phyloP scores from a whole-genome alignment of 2,113 vertebrate species.

The Thalassoma bifasciatum region DNA sequence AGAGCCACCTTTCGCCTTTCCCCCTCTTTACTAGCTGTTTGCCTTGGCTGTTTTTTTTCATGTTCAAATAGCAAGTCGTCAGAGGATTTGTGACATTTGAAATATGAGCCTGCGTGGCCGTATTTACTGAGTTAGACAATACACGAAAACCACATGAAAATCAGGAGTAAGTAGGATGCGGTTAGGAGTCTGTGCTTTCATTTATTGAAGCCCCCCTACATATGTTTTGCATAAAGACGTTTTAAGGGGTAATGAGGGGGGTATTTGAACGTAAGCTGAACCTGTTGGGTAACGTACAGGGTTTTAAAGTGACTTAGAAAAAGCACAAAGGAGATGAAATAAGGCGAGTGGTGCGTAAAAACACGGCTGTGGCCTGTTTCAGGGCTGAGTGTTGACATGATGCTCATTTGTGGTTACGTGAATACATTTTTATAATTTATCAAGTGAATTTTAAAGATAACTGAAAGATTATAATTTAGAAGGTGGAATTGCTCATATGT shows the following conservation, averaged over 20 bases:
- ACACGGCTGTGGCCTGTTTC: background rate
- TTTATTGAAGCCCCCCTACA: conserved; percentile 84
- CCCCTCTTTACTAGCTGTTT: conserved; percentile 44
- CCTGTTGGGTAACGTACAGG: conserved; percentile 64
- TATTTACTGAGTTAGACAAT: conserved; percentile 84
- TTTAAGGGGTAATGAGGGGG: conserved; percentile 78
- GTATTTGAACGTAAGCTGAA: conserved; percentile 78
- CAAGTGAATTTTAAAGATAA: background rate
- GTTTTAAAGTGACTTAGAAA: conserved; percentile 50
- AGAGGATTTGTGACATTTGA: conserved; percentile 75
- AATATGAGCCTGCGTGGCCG: conserved; percentile 67
- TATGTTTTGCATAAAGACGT: conserved; percentile 87
- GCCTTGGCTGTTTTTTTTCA: conserved; percentile 67
- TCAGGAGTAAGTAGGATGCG: conserved; percentile 84
- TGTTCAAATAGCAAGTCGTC: conserved; percentile 71
- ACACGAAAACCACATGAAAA: conserved; percentile 86
- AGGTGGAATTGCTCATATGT: background rate
- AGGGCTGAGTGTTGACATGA: conserved; percentile 25
- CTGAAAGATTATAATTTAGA: no score
- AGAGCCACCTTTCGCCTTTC: conserved; percentile 18
- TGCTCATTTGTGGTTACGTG: conserved; percentile 35
- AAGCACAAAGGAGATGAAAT: conserved; percentile 29
- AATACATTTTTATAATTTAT: conserved; percentile 26
- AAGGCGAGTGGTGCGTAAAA: conserved; percentile 36
- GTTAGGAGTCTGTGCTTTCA: conserved; percentile 81